Percentiles rank a stretch among this genome's conserved stretches.
Conservation (phyloP, 1,140 invertebrate species). For the Dreissena polymorpha region DNA sequence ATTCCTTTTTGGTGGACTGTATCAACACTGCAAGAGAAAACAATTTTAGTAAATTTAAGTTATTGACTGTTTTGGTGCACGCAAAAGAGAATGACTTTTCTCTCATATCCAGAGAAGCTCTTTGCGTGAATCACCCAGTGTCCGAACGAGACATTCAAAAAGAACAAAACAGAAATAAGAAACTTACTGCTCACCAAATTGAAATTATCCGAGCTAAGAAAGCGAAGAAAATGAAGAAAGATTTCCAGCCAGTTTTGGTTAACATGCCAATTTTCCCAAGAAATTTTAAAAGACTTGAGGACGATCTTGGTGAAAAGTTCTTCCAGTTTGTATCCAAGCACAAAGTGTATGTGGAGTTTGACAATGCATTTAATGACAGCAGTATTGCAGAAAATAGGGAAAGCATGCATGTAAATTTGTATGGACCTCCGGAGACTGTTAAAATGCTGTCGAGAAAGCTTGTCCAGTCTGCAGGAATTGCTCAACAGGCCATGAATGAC, state of each 20-base stretch:
- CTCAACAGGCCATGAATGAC: no score
- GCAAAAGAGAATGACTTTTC: constrained; percentile 19
- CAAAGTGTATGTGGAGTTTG: neutral
- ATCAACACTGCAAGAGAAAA: constrained; percentile 1
- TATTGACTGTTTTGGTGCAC: constrained; percentile 5
- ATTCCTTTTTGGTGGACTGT: neutral
- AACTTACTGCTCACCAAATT: constrained; percentile 21
- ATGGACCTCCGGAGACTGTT: no score
- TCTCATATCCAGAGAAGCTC: constrained; percentile 13
- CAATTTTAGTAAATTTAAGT: constrained; percentile 12
- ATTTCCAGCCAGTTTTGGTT: neutral
- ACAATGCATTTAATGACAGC: neutral
- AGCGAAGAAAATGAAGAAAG: constrained; percentile 23
- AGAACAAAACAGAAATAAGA: constrained; percentile 23
- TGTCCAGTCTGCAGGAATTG: no score
- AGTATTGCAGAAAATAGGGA: neutral
- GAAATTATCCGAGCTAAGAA: constrained; percentile 32
- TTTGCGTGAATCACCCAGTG: constrained; percentile 19
- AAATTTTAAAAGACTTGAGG: constrained; percentile 1
- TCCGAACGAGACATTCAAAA: constrained; percentile 31
- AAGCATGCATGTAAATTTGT: neutral
- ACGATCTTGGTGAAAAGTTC: neutral
- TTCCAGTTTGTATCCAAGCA: neutral
- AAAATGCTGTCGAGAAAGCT: no score
- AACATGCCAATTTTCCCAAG: constrained; percentile 30